Conservation (phyloP, 1,140 invertebrate species). For the Cydia fagiglandana region DNA sequence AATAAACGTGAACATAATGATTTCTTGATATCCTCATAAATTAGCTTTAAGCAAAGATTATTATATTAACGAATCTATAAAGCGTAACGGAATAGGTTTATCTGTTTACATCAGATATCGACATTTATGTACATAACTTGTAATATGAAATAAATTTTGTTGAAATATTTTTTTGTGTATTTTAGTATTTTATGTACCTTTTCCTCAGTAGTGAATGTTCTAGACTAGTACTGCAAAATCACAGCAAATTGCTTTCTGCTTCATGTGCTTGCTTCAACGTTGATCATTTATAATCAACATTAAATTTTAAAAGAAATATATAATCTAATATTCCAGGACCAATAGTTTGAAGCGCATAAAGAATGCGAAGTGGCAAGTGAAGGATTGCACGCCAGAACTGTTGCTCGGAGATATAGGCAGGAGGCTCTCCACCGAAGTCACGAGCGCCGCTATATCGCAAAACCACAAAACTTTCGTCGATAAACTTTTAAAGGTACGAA, state of each 20-base stretch:
- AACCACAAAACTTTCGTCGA: constrained; percentile 99
- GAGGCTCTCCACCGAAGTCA: constrained; percentile 81
- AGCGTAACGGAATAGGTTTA: not conserved
- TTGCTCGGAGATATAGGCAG: constrained; percentile 69
- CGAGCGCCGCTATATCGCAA: constrained; percentile 94
- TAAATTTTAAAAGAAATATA: not conserved
- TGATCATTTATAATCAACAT: not conserved
- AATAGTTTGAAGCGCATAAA: constrained; percentile 82
- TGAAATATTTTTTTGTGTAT: constrained; percentile 31
- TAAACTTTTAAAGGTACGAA: constrained; percentile 92
- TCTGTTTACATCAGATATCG: constrained; percentile 2
- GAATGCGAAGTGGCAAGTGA: constrained; percentile 81
- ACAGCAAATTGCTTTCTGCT: constrained; percentile 38
- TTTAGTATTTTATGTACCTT: constrained; percentile 27
- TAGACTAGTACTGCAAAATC: constrained; percentile 20
- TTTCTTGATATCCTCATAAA: not conserved
- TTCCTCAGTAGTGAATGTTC: constrained; percentile 2
- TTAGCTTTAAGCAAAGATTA: constrained; percentile 12
- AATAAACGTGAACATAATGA: not conserved
- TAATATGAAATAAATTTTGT: constrained; percentile 26
- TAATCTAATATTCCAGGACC: constrained; percentile 71
- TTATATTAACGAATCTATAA: not conserved
- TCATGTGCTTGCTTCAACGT: constrained; percentile 44
- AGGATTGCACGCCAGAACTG: constrained; percentile 80
- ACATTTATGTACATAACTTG: constrained; percentile 15